A percentile compares a stretch with the other conserved stretches of the same genome.
Evolutionary conservation across 2,797 vertebrate species (phyloP).

Genomic region (Liasis olivaceus): DNA sequence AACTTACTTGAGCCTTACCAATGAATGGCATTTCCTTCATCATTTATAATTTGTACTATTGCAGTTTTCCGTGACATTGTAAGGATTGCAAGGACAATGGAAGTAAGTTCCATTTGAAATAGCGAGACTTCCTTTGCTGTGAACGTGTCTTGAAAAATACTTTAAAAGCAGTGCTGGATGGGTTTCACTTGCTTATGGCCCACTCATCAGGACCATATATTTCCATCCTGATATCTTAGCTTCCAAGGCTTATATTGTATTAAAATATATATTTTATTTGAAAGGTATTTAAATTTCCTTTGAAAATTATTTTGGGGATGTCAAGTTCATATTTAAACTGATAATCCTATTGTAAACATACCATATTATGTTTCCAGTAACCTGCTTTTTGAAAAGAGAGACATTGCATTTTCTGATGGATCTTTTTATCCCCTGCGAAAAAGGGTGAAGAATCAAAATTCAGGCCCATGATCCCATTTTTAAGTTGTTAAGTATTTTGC

Average conservation of each 20-base stretch:
- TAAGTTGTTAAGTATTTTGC: neutral
- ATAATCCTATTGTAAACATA: neutral
- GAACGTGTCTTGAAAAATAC: neutral
- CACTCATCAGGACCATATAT: neutral
- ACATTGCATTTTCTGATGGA: neutral
- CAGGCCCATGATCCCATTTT: neutral
- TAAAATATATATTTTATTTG: neutral
- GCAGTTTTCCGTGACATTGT: neutral
- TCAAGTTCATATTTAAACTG: neutral
- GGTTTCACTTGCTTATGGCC: neutral
- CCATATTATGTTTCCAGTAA: neutral
- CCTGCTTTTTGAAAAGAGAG: neutral
- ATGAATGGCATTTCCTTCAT: neutral
- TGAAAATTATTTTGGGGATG: neutral
- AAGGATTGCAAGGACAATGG: neutral
- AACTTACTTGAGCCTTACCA: neutral
- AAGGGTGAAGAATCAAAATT: neutral
- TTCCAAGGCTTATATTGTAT: neutral
- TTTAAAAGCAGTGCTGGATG: neutral
- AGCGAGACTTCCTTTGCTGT: neutral
- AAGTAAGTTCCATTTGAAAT: neutral
- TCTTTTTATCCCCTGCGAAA: neutral
- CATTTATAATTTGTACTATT: neutral
- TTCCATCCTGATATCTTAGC: neutral
- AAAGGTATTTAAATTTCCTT: neutral